Evolutionary conservation across 2,888 invertebrate genomes (phyloP), one percentile per base, ranked within the genome.

Genomic region (Drosophila setosimentum): DNA sequence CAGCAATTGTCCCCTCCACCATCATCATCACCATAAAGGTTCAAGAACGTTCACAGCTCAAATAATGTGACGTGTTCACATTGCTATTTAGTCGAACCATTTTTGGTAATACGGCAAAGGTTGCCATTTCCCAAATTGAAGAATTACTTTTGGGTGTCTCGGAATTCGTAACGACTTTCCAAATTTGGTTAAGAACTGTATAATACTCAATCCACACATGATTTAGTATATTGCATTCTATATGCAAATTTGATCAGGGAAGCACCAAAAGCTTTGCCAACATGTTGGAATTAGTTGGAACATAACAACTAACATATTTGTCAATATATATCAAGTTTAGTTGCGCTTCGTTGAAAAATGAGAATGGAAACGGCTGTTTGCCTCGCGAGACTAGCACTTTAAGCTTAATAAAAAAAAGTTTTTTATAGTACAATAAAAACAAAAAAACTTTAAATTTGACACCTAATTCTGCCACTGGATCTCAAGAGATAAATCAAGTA

Each of bases 61-160:
- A 35, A 18, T 13, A 57, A 61, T 66, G 72, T 85, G 76, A 84
- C 73, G 76, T 73, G 58, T 73, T 57, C 51, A 55, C 53, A 60
- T 63, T 53, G 68, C 37, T 45, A 80, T 78, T 80, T 60, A 50
- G 54, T 71, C 32, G 29, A 55, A 37, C 79, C 59, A 45, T 70
- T 72, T 81, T 66, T 63, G 71, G 77, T 55, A 73, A 73, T 72
- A 50, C 66, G 76, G 72, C 72, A 81, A 80, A 76, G 77, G 70
- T 68, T 77, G 68, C 68, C 73, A 86, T 88, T 86, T 88, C 78
- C 83, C 85, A 80, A 61, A 64, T 55, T 66, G 68, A 72, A 32
- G 63, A 33, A 40, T 33, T 57, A 35, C 29, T 68, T 57, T 24
- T 59, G 42, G 33, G 42, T 49, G 27, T 37, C 66, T 66, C 72